Base-by-base conservation (phyloP, 2,113 vertebrate species). In the Hiodon tergisus region DNA sequence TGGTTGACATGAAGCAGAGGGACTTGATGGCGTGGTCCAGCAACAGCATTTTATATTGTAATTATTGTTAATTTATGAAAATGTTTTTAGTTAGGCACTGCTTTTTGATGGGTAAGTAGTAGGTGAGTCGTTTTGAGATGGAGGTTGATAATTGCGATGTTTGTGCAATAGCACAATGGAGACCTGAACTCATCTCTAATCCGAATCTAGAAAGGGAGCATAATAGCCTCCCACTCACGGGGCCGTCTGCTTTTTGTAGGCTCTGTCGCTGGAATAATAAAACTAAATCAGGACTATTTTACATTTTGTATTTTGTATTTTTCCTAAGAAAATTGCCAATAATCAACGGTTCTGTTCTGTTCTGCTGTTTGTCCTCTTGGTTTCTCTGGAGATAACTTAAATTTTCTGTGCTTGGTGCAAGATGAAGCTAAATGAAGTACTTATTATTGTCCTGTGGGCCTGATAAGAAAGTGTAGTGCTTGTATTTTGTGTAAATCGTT, bases 51-150 rank as follows among this genome's bases (percentile, higher is more conserved):
- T 67, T 75, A 31, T 75, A 75, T 59, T 75, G 63, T 59, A 68
- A 75, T 75, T 68, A 68, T 55, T 69, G 31, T 75, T 75, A 75
- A 57, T 68, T 62, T 48, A 68, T 75, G 73, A 75, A 75, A 75
- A 75, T 57, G 46, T 67, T 51, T 50, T 59, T 68, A 14, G 17
- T 50, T 75, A 58, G 68, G 67, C 68, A 67, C 54, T 48, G 73
- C 54, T 48, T 14, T 31, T 67, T 47, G 6, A 74, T 47, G 65
- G 10, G 10, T 47, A 31, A 47, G 65, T 46, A 17, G 14, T 47
- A 65, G 17, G 73, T 75, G 61, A 55, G 60, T 66, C 61, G 65
- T 52, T 59, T 31, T n/a, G 65, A 54, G 59, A 58, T 13, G 57
- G 51, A 68, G 13, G 63, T 75, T 13, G 54, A 6, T 31, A 75